Base-by-base conservation (phyloP, 2,888 invertebrate species). In the Spisula solida region DNA sequence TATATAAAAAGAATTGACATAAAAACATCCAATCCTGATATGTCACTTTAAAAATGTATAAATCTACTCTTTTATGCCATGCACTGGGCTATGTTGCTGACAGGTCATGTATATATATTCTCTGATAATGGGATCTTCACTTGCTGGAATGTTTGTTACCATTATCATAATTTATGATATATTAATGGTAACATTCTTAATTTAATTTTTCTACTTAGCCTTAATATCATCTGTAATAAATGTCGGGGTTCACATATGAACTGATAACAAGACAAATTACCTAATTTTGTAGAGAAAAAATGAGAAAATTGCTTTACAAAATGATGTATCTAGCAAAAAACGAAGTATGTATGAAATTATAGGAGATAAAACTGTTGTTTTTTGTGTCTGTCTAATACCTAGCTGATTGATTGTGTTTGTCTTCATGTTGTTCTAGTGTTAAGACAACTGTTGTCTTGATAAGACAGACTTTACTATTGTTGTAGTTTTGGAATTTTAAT, bases 201-300 rank as follows among this genome's bases (percentile, higher is more conserved):
- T 51, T 51, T 51, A 51, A 51, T 51, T 51, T 51, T 51, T 51
- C 51, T 51, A 51, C 16, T 12, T 20, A n/a, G 60, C n/a, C n/a
- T 25, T 0, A 66, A 25, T 25, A 66, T 66, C 10, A 66, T 66
- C 60, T 25, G 60, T 66, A 4, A 66, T 25, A 66, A 25, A 66
- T 25, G 25, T 66, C 60, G 25, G 25, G n/a, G 60, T 66, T 66
- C 60, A 25, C n/a, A 25, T 25, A 66, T 25, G 6, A 25, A n/a
- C n/a, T 66, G 60, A 66, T 66, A 25, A 66, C 60, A 66, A 25
- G 60, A 60, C 60, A 60, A 60, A 60, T 60, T 66, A 66, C 60
- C n/a, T 12, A n/a, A 66, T 25, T n/a, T 25, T 66, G n/a, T n/a
- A 5, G 60, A n/a, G 1, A 66, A 60, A 60, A 60, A 25, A 25